phyloP scores from a whole-genome alignment of 2,888 invertebrate species.

The Zaprionus obscuricornis region DNA sequence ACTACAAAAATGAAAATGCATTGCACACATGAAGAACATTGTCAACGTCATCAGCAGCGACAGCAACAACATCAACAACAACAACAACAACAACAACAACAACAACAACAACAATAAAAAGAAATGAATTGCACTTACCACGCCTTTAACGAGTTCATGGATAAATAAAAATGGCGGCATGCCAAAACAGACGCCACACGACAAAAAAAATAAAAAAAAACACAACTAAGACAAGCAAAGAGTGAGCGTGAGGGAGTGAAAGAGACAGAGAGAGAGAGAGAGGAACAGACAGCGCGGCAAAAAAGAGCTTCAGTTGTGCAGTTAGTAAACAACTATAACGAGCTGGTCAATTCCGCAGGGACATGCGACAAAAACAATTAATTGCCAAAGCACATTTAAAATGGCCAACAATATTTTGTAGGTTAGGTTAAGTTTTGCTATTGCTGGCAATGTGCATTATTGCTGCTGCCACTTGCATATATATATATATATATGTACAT shows the following conservation, averaged over 20 bases:
- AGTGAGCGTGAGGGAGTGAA: not conserved
- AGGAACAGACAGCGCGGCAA: not conserved
- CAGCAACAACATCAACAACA: slow-evolving; percentile 2
- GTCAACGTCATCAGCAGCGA: slow-evolving; percentile 25
- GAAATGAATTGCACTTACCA: slow-evolving; percentile 50
- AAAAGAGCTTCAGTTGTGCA: slow-evolving; percentile 25
- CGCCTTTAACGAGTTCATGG: slow-evolving; percentile 68
- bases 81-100: slow-evolving; percentile 14
- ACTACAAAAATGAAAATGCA: slow-evolving; percentile 44
- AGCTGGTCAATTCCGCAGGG: slow-evolving; percentile 39
- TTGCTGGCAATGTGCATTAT: slow-evolving; percentile 14
- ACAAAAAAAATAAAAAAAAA: slow-evolving; percentile 32
- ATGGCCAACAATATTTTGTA: slow-evolving; percentile 48
- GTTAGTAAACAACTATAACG: slow-evolving; percentile 32
- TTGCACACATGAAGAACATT: slow-evolving; percentile 38
- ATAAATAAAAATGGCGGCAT: slow-evolving; percentile 75
- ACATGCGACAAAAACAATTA: slow-evolving; percentile 53
- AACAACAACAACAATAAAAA: slow-evolving; percentile 3
- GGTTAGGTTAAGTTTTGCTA: slow-evolving; percentile 18
- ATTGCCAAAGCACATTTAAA: slow-evolving; percentile 52
- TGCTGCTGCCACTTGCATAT: slow-evolving; percentile 11
- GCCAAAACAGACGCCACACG: slow-evolving; percentile 63
- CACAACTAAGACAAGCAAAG: slow-evolving; percentile 7
- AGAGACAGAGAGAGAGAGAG: slow-evolving; percentile 8
- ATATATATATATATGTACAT: no score